Evolutionary conservation across 2,888 invertebrate species (phyloP).

Genomic region (Bimastos eiseni): DNA sequence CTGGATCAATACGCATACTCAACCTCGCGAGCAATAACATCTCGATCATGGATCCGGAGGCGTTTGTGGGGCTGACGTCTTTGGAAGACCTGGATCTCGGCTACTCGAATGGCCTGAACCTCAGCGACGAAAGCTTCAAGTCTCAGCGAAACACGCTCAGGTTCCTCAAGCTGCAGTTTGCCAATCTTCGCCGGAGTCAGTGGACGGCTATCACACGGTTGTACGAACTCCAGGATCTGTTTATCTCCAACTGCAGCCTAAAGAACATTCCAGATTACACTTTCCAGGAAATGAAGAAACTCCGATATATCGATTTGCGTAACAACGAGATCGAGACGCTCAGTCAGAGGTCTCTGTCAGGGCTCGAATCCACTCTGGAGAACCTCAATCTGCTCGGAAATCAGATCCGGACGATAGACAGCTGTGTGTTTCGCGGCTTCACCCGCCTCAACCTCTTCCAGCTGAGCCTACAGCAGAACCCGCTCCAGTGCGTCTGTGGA

Average conservation of each 20-base stretch:
- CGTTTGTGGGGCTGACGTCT: background rate
- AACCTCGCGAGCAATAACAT: background rate
- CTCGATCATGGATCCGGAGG: background rate
- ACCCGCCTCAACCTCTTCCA: slow-evolving; percentile 19
- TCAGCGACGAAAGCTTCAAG: slow-evolving; percentile 7
- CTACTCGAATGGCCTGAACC: background rate
- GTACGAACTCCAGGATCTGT: background rate
- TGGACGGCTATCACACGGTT: slow-evolving; percentile 13
- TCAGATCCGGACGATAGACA: background rate
- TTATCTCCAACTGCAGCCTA: background rate
- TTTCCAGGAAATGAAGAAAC: slow-evolving; percentile 7
- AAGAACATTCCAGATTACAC: slow-evolving; percentile 25
- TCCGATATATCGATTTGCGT: background rate
- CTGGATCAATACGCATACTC: background rate
- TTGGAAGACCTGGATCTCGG: slow-evolving; percentile 24
- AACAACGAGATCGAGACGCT: slow-evolving; percentile 5
- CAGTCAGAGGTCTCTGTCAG: background rate
- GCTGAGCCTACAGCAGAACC: slow-evolving; percentile 14
- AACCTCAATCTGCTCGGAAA: slow-evolving; percentile 24
- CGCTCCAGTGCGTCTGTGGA: slow-evolving; percentile 27
- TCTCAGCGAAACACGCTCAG: background rate
- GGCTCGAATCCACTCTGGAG: background rate
- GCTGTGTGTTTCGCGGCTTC: background rate
- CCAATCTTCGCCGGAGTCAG: background rate
- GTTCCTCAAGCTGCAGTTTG: background rate